Percentiles rank a stretch among this genome's conserved stretches.
Conservation (phyloP, 2,797 vertebrate genomes). For the Orestias chungarensis region DNA sequence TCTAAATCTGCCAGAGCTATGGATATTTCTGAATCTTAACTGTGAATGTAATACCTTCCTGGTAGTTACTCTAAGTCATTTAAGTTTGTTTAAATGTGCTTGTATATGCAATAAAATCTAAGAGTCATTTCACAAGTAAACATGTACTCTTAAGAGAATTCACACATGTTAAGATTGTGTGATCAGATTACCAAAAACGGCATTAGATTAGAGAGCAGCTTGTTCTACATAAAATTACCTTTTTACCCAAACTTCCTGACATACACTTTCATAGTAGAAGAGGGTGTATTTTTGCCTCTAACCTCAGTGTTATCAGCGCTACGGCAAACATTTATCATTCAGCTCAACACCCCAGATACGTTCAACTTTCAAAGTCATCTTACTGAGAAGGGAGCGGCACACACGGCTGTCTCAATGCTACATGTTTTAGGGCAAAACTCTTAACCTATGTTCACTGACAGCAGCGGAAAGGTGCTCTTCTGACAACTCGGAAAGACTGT, state of each 20-base stretch:
- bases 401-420: neutral
- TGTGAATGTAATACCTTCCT: neutral
- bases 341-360: constrained; percentile 42
- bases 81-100: neutral
- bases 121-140: neutral
- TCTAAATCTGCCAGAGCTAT: neutral
- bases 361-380: constrained; percentile 11
- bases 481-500: neutral
- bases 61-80: neutral
- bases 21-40: neutral
- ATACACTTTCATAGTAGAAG: neutral
- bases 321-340: constrained; percentile 58
- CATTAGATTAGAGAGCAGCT: neutral
- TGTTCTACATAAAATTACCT: neutral
- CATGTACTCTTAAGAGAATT: neutral
- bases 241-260: neutral
- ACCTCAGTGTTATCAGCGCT: constrained; percentile 17
- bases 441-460: constrained; percentile 39
- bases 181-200: neutral
- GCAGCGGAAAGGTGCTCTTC: constrained; percentile 18
- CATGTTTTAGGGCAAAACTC: constrained; percentile 14
- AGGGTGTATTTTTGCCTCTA: neutral
- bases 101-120: neutral
- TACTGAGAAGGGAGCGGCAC: neutral
- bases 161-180: neutral